A percentile compares a stretch with the other conserved stretches of the same genome.
phyloP scores from a whole-genome alignment of 2,113 vertebrate species.

The Pelobates fuscus region DNA sequence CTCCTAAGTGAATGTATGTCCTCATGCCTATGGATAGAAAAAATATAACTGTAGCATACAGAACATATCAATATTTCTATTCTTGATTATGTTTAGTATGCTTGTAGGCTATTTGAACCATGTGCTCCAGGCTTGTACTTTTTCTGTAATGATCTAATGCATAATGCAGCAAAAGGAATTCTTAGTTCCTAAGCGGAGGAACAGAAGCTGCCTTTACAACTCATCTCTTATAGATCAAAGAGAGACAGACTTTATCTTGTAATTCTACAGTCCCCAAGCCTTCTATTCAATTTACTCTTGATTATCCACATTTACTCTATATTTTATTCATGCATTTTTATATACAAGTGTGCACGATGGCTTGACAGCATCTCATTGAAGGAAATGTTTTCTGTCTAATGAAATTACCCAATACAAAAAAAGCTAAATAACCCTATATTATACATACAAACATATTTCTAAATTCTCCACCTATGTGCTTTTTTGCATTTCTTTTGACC shows the following conservation, averaged over 20 bases:
- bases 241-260: constrained; percentile 55
- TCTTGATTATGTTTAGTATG: constrained; percentile 59
- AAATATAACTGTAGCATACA: constrained; percentile 52
- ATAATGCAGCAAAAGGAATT: constrained; percentile 71
- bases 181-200: constrained; percentile 59
- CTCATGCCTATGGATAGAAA: constrained; percentile 49
- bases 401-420: constrained; percentile 14
- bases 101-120: constrained; percentile 58
- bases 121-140: constrained; percentile 61
- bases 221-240: constrained; percentile 67
- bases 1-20: neutral
- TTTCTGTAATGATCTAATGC: constrained; percentile 68
- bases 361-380: constrained; percentile 26
- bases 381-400: constrained; percentile 34
- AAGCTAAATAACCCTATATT: constrained; percentile 20
- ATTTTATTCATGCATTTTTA: constrained; percentile 49
- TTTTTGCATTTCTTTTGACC: neutral
- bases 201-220: constrained; percentile 55
- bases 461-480: neutral
- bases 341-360: constrained; percentile 26
- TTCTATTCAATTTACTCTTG: constrained; percentile 50
- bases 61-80: constrained; percentile 57
- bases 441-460: constrained; percentile 1
- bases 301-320: constrained; percentile 51
- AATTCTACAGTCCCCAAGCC: constrained; percentile 53